Evolutionary conservation across 2,888 invertebrate genomes (phyloP), one percentile per base, ranked within the genome.

Genomic region (Diaperis boleti): DNA sequence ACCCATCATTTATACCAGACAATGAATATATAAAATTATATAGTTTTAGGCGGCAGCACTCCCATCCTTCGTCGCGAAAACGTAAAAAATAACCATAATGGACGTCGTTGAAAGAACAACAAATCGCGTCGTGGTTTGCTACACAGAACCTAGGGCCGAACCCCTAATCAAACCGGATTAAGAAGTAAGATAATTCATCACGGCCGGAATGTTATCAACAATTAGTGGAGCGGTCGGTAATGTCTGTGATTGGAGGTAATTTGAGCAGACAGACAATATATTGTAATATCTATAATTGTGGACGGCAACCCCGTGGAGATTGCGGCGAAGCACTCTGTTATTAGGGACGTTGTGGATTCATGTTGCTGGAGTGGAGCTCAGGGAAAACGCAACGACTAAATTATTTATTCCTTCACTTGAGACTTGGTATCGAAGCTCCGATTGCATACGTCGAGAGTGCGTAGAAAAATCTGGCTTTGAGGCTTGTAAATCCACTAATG

Each of bases 281-380:
- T 78, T 76, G 76, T 78, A 78, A 78, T 78, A 77, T 76, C 76
- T 78, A 77, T 78, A 77, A 78, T 77, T 78, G 76, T 75, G 72
- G 75, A 70, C 71, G 74, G 75, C 75, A 77, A 77, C 76, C 76
- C 76, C 76, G 75, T 74, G 71, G 75, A 77, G 76, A 75, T 74
- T 75, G 74, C 71, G 74, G 75, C 70, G 68, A 67, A 71, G 73
- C 74, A 72, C 72, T 70, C 71, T 71, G 73, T 74, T 74, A 74
- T 75, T 75, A 75, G 71, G 71, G 71, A 61, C 64, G 60, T 65
- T 59, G 68, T 62, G 60, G 65, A 33, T 66, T 61, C 60, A 64
- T 55, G 44, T 52, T n/a, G 59, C 68, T 57, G 31, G 39, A 56
- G 47, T 45, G 52, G 31, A 39, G 60, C 39, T 56, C 49, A 59